These are phyloP conservation scores for Physeter macrocephalus DNA, from an alignment of 2,113 vertebrate species.

Conservation along the genomic window DNA sequence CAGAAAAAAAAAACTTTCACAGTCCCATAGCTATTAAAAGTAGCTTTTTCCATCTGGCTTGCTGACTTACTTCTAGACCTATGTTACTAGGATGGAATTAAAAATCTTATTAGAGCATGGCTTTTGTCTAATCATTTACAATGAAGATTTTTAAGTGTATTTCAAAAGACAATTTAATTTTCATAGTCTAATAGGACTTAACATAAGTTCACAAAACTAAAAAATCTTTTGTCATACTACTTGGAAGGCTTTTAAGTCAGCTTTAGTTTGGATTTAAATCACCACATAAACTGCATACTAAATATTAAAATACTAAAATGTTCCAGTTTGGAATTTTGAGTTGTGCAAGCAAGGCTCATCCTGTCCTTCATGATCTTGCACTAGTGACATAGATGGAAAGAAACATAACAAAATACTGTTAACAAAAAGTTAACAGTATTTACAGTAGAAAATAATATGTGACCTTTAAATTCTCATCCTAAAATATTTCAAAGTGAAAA, in stretches of 20 bases:
- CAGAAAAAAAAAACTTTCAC: neutral
- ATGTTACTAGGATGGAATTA: neutral
- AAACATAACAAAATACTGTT: neutral
- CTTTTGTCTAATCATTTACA: neutral
- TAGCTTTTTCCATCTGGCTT: neutral
- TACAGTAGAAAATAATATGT: neutral
- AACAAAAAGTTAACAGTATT: neutral
- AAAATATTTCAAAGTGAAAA: neutral
- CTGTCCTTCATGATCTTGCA: neutral
- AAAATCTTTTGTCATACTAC: neutral
- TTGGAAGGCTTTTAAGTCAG: neutral
- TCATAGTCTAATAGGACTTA: neutral
- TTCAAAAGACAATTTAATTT: neutral
- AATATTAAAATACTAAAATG: neutral
- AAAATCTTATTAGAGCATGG: neutral
- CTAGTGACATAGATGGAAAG: neutral
- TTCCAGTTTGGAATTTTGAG: neutral
- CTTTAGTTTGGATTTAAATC: neutral
- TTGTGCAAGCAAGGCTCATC: neutral
- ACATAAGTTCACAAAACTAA: neutral
- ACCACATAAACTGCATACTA: neutral
- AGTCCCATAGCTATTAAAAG: neutral
- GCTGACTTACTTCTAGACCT: neutral
- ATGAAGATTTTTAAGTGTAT: neutral
- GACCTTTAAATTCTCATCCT: neutral